A percentile compares a stretch with the other conserved stretches of the same genome.
phyloP scores from a whole-genome alignment of 2,113 vertebrate genomes.

The Arvicanthis niloticus region DNA sequence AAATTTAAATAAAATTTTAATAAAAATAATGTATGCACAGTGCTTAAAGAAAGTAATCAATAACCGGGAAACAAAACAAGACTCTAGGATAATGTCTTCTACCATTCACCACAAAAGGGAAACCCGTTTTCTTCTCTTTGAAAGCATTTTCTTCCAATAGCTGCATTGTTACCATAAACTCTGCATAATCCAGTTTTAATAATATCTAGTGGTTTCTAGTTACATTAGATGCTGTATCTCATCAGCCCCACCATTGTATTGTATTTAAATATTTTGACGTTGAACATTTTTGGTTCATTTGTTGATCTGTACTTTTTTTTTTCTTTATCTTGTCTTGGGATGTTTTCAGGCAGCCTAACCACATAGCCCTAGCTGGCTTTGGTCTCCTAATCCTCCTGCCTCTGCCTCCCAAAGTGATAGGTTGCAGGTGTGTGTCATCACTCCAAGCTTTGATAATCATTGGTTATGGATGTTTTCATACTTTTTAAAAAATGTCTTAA shows the following conservation, averaged over 20 bases:
- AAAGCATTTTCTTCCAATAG: neutral
- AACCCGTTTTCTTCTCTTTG: neutral
- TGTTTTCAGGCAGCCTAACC: neutral
- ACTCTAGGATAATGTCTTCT: neutral
- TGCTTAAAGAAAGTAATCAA: neutral
- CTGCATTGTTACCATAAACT: neutral
- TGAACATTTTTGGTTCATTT: neutral
- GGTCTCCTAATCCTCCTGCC: neutral
- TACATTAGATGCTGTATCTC: neutral
- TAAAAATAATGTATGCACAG: neutral
- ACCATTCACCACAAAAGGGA: neutral
- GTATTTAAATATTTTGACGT: conserved; percentile 9
- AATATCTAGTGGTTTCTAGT: neutral
- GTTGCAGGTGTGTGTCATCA: neutral
- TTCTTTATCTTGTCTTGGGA: neutral
- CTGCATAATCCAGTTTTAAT: neutral
- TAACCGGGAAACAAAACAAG: neutral
- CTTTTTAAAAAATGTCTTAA: neutral
- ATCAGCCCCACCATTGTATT: neutral
- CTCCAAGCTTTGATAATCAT: neutral
- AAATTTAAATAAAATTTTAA: conserved; percentile 13
- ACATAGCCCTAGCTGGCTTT: neutral
- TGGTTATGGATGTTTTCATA: neutral
- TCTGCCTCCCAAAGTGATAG: neutral
- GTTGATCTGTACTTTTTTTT: neutral